Evolutionary conservation across 1,140 invertebrate genomes (phyloP).

Genomic region (Phortica variegata): DNA sequence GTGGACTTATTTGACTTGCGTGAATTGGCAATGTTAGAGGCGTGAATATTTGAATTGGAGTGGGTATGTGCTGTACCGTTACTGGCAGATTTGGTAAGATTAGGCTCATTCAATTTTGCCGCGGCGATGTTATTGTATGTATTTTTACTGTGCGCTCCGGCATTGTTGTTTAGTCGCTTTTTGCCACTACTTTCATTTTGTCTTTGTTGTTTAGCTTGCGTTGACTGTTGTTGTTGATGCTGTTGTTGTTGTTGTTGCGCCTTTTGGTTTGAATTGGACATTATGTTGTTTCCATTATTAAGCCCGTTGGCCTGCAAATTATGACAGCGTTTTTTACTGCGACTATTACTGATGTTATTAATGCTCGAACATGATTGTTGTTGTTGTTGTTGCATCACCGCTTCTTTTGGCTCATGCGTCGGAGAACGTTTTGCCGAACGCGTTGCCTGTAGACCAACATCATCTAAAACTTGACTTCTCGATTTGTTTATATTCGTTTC

Average conservation of each 20-base stretch:
- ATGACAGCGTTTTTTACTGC: constrained; percentile 34
- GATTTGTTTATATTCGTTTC: constrained; percentile 1
- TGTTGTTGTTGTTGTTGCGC: constrained; percentile 16
- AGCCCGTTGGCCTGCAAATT: constrained; percentile 14
- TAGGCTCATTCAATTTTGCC: no score
- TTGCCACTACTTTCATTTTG: neutral
- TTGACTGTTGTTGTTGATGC: constrained; percentile 8
- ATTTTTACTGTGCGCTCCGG: constrained; percentile 6
- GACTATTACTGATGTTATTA: constrained; percentile 21
- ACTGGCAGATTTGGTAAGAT: no score
- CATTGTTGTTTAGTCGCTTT: constrained; percentile 2
- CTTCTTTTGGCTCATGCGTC: constrained; percentile 41
- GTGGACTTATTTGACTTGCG: constrained; percentile 21
- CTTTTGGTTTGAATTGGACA: neutral
- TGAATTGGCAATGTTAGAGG: constrained; percentile 7
- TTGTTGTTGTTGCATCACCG: neutral
- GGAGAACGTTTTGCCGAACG: constrained; percentile 40
- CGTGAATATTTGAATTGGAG: constrained; percentile 6
- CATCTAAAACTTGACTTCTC: constrained; percentile 31
- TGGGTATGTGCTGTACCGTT: neutral
- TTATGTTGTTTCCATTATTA: neutral
- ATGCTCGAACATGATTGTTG: constrained; percentile 5
- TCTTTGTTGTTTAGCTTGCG: constrained; percentile 19
- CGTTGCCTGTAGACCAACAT: constrained; percentile 22
- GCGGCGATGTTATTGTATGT: constrained; percentile 7